A percentile compares a stretch with the other conserved stretches of the same genome.
phyloP scores from a whole-genome alignment of 1,140 invertebrate species.

The Drosophila oshimai region DNA sequence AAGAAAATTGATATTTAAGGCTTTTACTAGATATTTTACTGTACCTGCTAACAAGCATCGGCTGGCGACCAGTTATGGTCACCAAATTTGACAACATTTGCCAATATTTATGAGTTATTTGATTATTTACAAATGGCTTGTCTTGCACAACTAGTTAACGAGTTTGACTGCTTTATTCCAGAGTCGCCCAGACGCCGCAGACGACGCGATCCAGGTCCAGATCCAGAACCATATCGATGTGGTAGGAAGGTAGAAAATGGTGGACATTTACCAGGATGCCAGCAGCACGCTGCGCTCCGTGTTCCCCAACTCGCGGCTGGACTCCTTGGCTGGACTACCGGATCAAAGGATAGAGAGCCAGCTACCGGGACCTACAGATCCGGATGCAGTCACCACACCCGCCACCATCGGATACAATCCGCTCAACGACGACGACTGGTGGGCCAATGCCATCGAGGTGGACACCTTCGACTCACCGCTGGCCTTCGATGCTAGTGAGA shows the following conservation, averaged over 20 bases:
- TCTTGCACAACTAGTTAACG: conserved; percentile 14
- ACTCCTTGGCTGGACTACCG: conserved; percentile 50
- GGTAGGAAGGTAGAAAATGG: conserved; percentile 59
- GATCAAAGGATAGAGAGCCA: conserved; percentile 48
- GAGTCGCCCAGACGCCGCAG: conserved; percentile 1
- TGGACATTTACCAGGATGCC: conserved; percentile 71
- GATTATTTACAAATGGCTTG: not conserved
- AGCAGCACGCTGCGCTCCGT: conserved; percentile 72
- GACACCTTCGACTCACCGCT: conserved; percentile 84
- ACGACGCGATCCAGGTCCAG: conserved; percentile 4
- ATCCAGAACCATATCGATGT: conserved; percentile 18
- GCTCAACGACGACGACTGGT: conserved; percentile 74
- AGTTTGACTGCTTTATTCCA: conserved; percentile 14
- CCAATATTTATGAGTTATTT: conserved; percentile 45
- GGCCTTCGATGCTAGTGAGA: conserved; percentile 85
- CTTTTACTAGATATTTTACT: not conserved
- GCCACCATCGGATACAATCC: conserved; percentile 56
- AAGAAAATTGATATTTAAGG: not conserved
- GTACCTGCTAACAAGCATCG: conserved; percentile 1
- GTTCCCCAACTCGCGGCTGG: conserved; percentile 77
- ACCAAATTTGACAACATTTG: conserved; percentile 71
- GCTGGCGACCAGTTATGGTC: not conserved
- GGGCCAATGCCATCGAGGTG: conserved; percentile 82
- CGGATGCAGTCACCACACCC: conserved; percentile 11
- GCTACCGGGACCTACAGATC: conserved; percentile 42